Evolutionary conservation across 2,888 invertebrate genomes (phyloP).

Genomic region (Sesamia inferens): DNA sequence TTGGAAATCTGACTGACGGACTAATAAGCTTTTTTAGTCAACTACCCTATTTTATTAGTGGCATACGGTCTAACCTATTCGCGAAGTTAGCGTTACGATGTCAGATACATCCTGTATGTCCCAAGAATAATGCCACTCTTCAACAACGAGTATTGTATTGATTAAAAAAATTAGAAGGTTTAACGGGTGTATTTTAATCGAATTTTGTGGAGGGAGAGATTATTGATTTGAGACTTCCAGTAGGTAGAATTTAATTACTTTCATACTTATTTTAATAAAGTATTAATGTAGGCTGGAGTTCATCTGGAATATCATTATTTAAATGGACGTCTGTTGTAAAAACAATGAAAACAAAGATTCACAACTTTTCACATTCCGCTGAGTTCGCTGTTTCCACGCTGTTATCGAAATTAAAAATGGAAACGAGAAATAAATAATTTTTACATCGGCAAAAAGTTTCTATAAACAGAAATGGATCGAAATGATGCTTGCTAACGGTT

Average conservation of each 20-base stretch:
- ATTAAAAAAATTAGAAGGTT: conserved; percentile 58
- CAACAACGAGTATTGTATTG: conserved; percentile 72
- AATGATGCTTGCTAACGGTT: conserved; percentile 12
- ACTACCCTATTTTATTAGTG: no score
- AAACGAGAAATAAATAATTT: conserved; percentile 36
- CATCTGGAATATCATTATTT: conserved; percentile 37
- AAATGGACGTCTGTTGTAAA: conserved; percentile 39
- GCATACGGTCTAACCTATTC: no score
- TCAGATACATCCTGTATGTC: no score
- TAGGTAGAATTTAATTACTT: neutral
- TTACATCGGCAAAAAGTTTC: conserved; percentile 7
- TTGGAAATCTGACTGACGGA: no score
- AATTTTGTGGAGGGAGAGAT: neutral
- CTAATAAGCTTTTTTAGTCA: no score
- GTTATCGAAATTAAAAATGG: conserved; percentile 52
- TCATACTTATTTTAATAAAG: neutral
- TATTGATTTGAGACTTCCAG: neutral
- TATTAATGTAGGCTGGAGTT: neutral
- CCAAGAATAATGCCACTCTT: conserved; percentile 78
- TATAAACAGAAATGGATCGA: conserved; percentile 14
- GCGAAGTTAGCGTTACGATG: no score
- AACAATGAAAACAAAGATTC: conserved; percentile 47
- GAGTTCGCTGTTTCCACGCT: conserved; percentile 29
- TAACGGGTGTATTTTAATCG: conserved; percentile 20
- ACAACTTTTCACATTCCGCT: conserved; percentile 35